A percentile compares a stretch with the other conserved stretches of the same genome.
phyloP scores from a whole-genome alignment of 2,888 invertebrate species.

The Ctena decussata region DNA sequence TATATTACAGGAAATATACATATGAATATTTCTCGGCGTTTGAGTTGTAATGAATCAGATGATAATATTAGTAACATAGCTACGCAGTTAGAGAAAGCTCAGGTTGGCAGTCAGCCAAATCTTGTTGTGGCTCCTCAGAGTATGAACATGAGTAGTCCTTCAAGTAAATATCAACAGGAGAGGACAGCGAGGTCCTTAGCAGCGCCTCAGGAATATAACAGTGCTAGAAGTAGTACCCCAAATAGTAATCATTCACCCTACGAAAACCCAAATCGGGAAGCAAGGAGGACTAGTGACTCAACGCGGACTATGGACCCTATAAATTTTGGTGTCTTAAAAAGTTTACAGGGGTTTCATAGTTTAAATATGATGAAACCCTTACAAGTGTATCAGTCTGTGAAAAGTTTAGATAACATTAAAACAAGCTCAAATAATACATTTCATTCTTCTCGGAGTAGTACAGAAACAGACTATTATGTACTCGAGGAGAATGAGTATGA shows the following conservation, averaged over 20 bases:
- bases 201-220: slow-evolving; percentile 77
- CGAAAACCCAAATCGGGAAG: slow-evolving; percentile 82
- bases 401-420: slow-evolving; percentile 87
- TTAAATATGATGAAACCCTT: slow-evolving; percentile 83
- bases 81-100: slow-evolving; percentile 83
- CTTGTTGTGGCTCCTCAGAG: slow-evolving; percentile 72
- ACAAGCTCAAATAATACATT: slow-evolving; percentile 80
- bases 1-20: slow-evolving; percentile 85
- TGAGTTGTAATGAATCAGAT: slow-evolving; percentile 94
- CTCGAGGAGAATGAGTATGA: slow-evolving; percentile 89
- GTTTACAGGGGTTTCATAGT: slow-evolving; percentile 83
- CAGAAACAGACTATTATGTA: slow-evolving; percentile 80
- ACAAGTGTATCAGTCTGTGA: slow-evolving; percentile 85
- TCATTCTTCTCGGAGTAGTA: slow-evolving; percentile 82
- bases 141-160: slow-evolving; percentile 70
- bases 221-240: slow-evolving; percentile 78
- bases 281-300: slow-evolving; percentile 87
- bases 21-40: slow-evolving; percentile 90
- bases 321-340: slow-evolving; percentile 84
- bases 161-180: slow-evolving; percentile 79
- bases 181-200: slow-evolving; percentile 79
- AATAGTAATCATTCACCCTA: slow-evolving; percentile 85
- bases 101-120: slow-evolving; percentile 83
- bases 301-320: slow-evolving; percentile 84
- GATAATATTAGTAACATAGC: slow-evolving; percentile 82